Evolutionary conservation across 2,797 vertebrate species (phyloP), one percentile per base, ranked within the genome.

Genomic region (Danio jaintianensis): DNA sequence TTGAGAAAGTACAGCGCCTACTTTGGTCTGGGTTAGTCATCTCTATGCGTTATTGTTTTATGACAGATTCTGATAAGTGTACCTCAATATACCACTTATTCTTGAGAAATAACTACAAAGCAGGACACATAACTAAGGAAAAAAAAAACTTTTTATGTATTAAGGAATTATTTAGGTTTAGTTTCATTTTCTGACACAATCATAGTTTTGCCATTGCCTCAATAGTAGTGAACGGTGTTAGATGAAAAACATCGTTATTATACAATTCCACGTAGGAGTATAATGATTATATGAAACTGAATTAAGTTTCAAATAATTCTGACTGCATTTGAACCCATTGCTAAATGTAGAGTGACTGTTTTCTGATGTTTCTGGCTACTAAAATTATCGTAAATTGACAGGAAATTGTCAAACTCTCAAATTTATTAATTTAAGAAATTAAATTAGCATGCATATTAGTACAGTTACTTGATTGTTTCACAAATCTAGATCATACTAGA

Each of bases 11-110:
- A 72, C 69, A 72, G 69, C 69, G 63, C 16, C 64, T 38, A 20
- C 52, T 58, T 77, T 47, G 18, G 69, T 43, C 40, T 45, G 53
- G 8, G 36, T 22, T 58, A 58, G 69, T 58, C 53, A 58, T 72
- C 40, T 45, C 12, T 2, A 16, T 29, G 40, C 45, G 11, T 16
- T 50, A 29, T 72, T 45, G 15, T 38, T 77, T 47, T 67, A 77
- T 67, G 47, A 29, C 40, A n/a, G 7, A n/a, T 58, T 18, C 16
- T 67, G 38, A 56, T 67, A 56, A 4, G 22, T 38, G 11, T 18
- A 15, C 42, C 13, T 22, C 8, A 63, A 6, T n/a, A 52, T 52
- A 6, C 5, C 29, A 1, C 36, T 15, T 16, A 13, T 42, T 13
- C 36, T 18, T 55, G n/a, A 70, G 10, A 40, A 48, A 13, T 20